Conservation (phyloP, 1,140 invertebrate species). For the Pomacea maculata region DNA sequence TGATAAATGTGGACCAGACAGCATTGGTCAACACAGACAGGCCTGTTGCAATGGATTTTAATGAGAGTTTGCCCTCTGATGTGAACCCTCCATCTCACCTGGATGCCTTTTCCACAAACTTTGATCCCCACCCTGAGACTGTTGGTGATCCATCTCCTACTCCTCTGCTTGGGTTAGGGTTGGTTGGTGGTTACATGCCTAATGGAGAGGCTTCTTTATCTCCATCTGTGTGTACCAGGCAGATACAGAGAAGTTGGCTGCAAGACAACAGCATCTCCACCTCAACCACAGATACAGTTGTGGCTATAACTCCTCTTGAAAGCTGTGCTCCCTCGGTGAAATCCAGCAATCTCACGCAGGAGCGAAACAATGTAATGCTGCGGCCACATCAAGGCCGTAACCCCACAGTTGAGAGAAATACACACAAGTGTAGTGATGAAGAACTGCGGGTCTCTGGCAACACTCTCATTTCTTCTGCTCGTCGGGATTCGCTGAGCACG, state of each 20-base stretch:
- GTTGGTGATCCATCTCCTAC: slow-evolving; percentile 12
- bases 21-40: not conserved
- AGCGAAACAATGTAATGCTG: slow-evolving; percentile 62
- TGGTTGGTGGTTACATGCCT: slow-evolving; percentile 20
- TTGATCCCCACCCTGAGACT: not conserved
- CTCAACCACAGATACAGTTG: slow-evolving; percentile 65
- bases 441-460: slow-evolving; percentile 72
- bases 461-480: slow-evolving; percentile 73
- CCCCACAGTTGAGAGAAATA: slow-evolving; percentile 87
- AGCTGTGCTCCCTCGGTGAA: slow-evolving; percentile 28
- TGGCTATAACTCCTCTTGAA: slow-evolving; percentile 65
- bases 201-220: slow-evolving; percentile 12
- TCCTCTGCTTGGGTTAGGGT: not conserved
- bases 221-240: not conserved
- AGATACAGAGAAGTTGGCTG: not conserved
- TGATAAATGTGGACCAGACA: slow-evolving; percentile 43
- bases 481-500: slow-evolving; percentile 9
- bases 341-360: slow-evolving; percentile 49
- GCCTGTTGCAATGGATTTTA: slow-evolving; percentile 10
- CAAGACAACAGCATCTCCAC: slow-evolving; percentile 39
- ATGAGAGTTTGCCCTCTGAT: not conserved
- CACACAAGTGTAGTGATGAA: slow-evolving; percentile 67
- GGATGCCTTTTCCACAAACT: not conserved
- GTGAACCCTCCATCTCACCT: not conserved
- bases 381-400: slow-evolving; percentile 89